Percentiles rank a stretch among this genome's conserved stretches.
Conservation (phyloP, 2,888 invertebrate species). For the Lottia scabra region DNA sequence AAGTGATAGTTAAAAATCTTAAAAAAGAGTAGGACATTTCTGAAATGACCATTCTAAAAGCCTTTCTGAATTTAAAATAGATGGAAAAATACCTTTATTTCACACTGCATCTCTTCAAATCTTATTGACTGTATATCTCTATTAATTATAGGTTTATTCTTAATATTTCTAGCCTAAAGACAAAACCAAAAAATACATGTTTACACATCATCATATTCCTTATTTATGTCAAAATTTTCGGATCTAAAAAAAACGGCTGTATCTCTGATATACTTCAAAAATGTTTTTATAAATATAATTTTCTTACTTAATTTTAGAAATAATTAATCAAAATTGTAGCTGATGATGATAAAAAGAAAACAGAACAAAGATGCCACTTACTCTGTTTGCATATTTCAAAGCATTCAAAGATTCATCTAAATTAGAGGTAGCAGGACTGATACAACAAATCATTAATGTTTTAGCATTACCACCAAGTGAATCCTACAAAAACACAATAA, state of each 20-base stretch:
- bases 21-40: too few relatives aligned
- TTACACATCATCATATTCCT: background rate
- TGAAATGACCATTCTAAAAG: too few relatives aligned
- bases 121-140: slow-evolving; percentile 65
- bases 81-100: slow-evolving; percentile 62
- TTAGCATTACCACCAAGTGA: slow-evolving; percentile 69
- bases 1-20: too few relatives aligned
- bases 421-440: slow-evolving; percentile 67
- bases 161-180: slow-evolving; percentile 64
- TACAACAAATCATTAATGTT: slow-evolving; percentile 70
- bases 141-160: slow-evolving; percentile 67
- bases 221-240: too few relatives aligned
- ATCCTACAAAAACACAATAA: slow-evolving; percentile 53
- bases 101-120: slow-evolving; percentile 69
- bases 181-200: background rate
- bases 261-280: too few relatives aligned
- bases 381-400: slow-evolving; percentile 69
- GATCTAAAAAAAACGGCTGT: too few relatives aligned
- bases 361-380: slow-evolving; percentile 35
- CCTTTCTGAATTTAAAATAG: too few relatives aligned
- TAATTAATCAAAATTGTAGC: too few relatives aligned
- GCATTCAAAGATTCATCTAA: slow-evolving; percentile 69
- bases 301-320: too few relatives aligned
- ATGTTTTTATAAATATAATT: too few relatives aligned
- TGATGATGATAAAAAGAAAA: too few relatives aligned